A percentile compares a stretch with the other conserved stretches of the same genome.
phyloP scores from a whole-genome alignment of 2,888 invertebrate genomes.

The Resseliella maxima region DNA sequence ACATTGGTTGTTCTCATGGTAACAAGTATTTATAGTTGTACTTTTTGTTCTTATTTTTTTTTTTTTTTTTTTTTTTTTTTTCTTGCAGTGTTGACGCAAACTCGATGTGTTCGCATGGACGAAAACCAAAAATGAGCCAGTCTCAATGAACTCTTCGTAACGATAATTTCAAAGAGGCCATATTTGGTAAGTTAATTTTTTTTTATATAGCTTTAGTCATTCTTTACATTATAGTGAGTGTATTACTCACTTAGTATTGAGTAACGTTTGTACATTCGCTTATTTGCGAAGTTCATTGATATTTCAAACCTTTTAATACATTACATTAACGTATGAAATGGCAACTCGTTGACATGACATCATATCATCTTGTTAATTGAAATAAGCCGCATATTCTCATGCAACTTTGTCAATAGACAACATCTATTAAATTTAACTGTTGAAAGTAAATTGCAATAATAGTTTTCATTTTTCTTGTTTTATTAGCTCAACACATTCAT shows the following conservation, averaged over 20 bases:
- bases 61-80: neutral
- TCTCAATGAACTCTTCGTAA: neutral
- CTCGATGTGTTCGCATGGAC: neutral
- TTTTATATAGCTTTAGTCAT: too few relatives aligned
- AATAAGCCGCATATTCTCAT: neutral
- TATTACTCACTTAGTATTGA: too few relatives aligned
- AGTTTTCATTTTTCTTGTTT: neutral
- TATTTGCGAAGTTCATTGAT: neutral
- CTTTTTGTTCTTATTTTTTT: too few relatives aligned
- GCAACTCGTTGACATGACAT: neutral
- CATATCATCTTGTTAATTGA: conserved; percentile 20
- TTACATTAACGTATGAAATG: neutral
- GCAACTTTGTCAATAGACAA: neutral
- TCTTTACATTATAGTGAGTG: too few relatives aligned
- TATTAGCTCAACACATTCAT: neutral
- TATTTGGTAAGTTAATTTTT: neutral
- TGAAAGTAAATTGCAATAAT: neutral
- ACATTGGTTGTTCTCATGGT: conserved; percentile 12
- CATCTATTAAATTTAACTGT: neutral
- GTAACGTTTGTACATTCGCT: too few relatives aligned
- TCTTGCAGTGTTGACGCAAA: neutral
- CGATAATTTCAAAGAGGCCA: neutral
- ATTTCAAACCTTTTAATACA: neutral
- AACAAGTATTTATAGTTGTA: neutral
- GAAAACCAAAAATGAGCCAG: neutral